phyloP scores from a whole-genome alignment of 2,888 invertebrate genomes.

The Meganola albula region DNA sequence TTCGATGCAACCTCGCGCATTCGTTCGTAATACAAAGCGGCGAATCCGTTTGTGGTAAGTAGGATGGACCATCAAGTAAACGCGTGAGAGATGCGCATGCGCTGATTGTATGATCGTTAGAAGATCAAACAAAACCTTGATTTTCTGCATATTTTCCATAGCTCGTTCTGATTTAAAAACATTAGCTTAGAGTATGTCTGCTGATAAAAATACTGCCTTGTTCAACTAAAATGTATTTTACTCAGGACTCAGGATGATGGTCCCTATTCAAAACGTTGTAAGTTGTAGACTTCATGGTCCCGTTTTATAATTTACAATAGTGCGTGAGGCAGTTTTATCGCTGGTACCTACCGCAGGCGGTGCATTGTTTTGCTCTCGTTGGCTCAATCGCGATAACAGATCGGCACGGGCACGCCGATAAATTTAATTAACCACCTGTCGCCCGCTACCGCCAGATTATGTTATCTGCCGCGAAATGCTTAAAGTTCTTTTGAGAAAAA shows the following conservation, averaged over 20 bases:
- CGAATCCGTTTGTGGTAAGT: slow-evolving; percentile 31
- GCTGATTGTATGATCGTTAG: too few species aligned
- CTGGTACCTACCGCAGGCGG: slow-evolving; percentile 36
- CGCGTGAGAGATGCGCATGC: slow-evolving; percentile 21
- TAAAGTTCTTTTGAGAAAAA: slow-evolving; percentile 25
- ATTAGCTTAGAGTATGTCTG: too few species aligned
- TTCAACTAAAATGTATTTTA: neutral
- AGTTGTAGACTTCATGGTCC: slow-evolving; percentile 23
- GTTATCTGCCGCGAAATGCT: slow-evolving; percentile 49
- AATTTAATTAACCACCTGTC: slow-evolving; percentile 62
- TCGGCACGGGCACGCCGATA: slow-evolving; percentile 43
- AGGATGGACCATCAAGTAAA: slow-evolving; percentile 23
- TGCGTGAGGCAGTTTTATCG: slow-evolving; percentile 27
- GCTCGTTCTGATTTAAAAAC: too few species aligned
- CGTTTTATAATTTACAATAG: slow-evolving; percentile 31
- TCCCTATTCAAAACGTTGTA: slow-evolving; percentile 23
- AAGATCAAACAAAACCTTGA: too few species aligned
- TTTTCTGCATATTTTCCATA: too few species aligned
- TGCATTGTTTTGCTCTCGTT: slow-evolving; percentile 40
- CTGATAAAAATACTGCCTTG: too few species aligned
- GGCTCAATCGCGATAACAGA: slow-evolving; percentile 33
- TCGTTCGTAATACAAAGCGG: slow-evolving; percentile 27
- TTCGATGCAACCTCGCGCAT: slow-evolving; percentile 25
- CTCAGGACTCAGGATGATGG: slow-evolving; percentile 1
- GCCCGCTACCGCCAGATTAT: slow-evolving; percentile 38